Conservation (phyloP, 2,888 invertebrate species). For the Mystacides longicornis region DNA sequence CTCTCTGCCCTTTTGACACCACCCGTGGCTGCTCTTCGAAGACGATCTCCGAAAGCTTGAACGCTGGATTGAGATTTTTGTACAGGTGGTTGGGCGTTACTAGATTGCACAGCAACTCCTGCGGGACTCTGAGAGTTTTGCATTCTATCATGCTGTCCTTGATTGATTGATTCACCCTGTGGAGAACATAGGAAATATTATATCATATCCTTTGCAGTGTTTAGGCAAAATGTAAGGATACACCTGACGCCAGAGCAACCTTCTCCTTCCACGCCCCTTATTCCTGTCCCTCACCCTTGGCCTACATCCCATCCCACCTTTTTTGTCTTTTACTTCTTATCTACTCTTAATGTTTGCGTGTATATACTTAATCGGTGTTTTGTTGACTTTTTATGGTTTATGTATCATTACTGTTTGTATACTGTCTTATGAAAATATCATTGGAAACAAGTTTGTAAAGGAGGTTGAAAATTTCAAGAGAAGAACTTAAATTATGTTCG, state of each 20-base stretch:
- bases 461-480: too few species aligned
- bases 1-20: conserved; percentile 80
- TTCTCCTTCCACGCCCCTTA: too few species aligned
- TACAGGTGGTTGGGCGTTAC: conserved; percentile 40
- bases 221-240: neutral
- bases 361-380: too few species aligned
- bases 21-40: conserved; percentile 46
- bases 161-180: neutral
- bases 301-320: too few species aligned
- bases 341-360: too few species aligned
- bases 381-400: too few species aligned
- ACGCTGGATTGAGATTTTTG: conserved; percentile 54
- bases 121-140: conserved; percentile 18
- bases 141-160: neutral
- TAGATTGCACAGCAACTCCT: conserved; percentile 30
- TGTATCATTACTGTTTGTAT: too few species aligned
- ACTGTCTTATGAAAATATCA: too few species aligned
- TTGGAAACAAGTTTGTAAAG: too few species aligned
- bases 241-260: neutral
- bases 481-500: too few species aligned
- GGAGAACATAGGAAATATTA: neutral
- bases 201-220: neutral
- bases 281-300: too few species aligned
- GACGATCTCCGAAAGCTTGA: conserved; percentile 56
- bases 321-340: too few species aligned